A percentile compares a stretch with the other conserved stretches of the same genome.
phyloP scores from a whole-genome alignment of 2,113 vertebrate species.

The Suricata suricatta region DNA sequence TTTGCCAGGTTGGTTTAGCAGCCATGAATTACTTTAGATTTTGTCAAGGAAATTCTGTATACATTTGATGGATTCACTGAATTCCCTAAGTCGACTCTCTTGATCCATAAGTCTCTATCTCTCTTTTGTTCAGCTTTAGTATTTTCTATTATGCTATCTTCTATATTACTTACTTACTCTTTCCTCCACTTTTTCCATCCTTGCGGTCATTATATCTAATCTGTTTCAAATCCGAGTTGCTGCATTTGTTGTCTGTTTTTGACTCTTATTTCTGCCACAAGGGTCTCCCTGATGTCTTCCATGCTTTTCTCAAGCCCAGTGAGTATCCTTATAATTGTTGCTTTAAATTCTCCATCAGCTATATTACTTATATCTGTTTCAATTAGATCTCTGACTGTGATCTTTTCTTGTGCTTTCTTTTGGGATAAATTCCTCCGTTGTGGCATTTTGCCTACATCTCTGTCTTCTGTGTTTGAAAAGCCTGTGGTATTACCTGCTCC shows the following conservation, averaged over 20 bases:
- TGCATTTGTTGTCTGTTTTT: not conserved
- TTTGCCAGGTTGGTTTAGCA: not conserved
- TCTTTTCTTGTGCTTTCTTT: not conserved
- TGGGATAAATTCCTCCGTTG: not conserved
- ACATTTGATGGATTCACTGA: not conserved
- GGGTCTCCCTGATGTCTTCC: not conserved
- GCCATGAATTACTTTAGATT: not conserved
- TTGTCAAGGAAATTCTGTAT: not conserved
- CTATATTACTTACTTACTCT: not conserved
- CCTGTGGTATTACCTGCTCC: not conserved
- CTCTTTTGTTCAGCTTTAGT: not conserved
- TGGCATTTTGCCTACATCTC: not conserved
- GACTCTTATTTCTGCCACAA: not conserved
- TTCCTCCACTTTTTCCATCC: not conserved
- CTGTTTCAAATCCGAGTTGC: not conserved
- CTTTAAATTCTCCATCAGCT: not conserved
- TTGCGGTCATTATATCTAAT: not conserved
- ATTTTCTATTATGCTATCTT: not conserved
- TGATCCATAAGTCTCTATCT: not conserved
- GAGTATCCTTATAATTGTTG: not conserved
- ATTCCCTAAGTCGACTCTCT: not conserved
- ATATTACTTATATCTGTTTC: not conserved
- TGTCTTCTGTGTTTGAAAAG: not conserved
- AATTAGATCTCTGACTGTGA: not conserved
- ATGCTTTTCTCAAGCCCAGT: not conserved